phyloP scores from a whole-genome alignment of 30 jellyfish, hydroid and myxozoan species.

The Cassiopea andromeda region DNA sequence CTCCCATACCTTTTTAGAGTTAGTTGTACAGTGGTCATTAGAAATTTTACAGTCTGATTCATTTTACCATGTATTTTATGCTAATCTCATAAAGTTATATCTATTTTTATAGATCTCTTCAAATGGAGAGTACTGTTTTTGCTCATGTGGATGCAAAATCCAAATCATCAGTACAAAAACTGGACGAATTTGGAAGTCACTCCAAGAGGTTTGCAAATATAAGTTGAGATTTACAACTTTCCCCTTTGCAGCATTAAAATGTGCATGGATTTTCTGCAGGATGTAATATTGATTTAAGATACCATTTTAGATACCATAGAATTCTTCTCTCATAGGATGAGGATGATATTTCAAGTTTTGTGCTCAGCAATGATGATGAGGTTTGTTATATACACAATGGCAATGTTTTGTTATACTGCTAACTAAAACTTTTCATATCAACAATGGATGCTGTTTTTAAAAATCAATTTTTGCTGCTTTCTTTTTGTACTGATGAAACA shows the following conservation, averaged over 20 bases:
- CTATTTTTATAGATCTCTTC: slow-evolving; percentile 44
- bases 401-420: no score
- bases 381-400: slow-evolving; percentile 1
- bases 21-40: no score
- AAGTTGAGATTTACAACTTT: background rate
- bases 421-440: no score
- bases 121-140: slow-evolving; percentile 62
- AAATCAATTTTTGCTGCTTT: no score
- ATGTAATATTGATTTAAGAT: background rate
- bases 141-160: slow-evolving; percentile 79
- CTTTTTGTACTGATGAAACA: no score
- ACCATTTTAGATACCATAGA: no score
- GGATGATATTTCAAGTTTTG: slow-evolving; percentile 80
- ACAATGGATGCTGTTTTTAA: no score
- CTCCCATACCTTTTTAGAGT: no score
- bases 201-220: slow-evolving; percentile 16
- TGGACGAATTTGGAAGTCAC: slow-evolving; percentile 55
- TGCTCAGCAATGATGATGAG: slow-evolving; percentile 69
- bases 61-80: no score
- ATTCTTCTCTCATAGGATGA: slow-evolving; percentile 68
- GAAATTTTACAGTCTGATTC: no score
- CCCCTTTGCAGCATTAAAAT: background rate
- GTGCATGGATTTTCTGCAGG: background rate
- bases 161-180: slow-evolving; percentile 40
- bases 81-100: background rate